Evolutionary conservation across 2,113 vertebrate species (phyloP).

Genomic region (Porphyrio hochstetteri): DNA sequence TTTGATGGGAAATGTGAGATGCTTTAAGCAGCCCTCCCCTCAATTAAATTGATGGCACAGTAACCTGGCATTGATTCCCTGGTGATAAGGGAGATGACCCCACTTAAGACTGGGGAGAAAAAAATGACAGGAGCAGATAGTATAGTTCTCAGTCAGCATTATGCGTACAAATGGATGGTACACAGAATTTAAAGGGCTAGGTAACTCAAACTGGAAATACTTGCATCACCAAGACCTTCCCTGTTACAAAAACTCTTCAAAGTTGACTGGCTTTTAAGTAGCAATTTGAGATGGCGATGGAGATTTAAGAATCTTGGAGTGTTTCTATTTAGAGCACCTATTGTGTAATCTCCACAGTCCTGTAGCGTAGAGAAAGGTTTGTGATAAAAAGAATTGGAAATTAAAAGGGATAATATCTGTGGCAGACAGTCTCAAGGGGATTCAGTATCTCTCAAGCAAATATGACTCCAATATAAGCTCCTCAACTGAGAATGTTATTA

Average conservation of each 20-base stretch:
- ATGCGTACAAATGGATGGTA: not conserved
- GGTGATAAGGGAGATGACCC: slow-evolving; percentile 66
- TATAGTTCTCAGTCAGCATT: slow-evolving; percentile 59
- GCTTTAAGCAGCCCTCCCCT: slow-evolving; percentile 42
- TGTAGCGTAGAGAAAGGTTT: not conserved
- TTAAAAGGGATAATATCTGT: slow-evolving; percentile 67
- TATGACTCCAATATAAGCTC: slow-evolving; percentile 41
- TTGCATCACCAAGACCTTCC: not conserved
- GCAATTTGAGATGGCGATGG: slow-evolving; percentile 41
- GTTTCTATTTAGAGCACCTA: slow-evolving; percentile 46
- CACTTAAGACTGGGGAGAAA: slow-evolving; percentile 45
- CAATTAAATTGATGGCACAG: slow-evolving; percentile 64
- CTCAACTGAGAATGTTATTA: slow-evolving; percentile 58
- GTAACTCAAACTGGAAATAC: not conserved
- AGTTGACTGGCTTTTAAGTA: slow-evolving; percentile 40
- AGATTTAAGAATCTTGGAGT: slow-evolving; percentile 35
- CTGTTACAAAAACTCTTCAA: not conserved
- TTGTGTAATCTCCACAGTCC: slow-evolving; percentile 40
- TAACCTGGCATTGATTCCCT: slow-evolving; percentile 67
- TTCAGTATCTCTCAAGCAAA: slow-evolving; percentile 53
- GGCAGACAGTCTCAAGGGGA: slow-evolving; percentile 44
- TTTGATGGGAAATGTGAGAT: slow-evolving; percentile 10
- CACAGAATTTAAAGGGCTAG: slow-evolving; percentile 43
- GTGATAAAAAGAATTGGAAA: slow-evolving; percentile 67
- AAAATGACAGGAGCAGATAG: slow-evolving; percentile 46